Evolutionary conservation across 2,888 invertebrate species (phyloP), one percentile per base, ranked within the genome.

Genomic region (Dermolepida albohirtum): DNA sequence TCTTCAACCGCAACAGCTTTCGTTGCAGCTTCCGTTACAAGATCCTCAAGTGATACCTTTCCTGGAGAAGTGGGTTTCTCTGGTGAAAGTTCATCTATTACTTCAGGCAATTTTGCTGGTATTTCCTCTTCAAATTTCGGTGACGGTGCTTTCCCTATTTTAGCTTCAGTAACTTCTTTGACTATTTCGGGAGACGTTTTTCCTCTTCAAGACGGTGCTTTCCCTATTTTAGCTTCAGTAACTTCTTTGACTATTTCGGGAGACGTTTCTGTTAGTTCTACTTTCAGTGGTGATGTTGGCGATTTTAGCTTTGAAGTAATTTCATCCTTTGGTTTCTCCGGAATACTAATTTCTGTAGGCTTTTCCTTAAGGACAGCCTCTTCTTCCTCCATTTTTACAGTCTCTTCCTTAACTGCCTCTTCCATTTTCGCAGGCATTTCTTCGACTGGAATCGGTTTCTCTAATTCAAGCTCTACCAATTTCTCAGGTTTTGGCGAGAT

Each of bases 181-280:
- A 64, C 65, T 1, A 34, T 51, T 10, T n/a, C 62, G 1, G 62
- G 51, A 5, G 49, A 41, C 51, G 12, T 40, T 16, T 34, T 14
- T 50, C n/a, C n/a, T n/a, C n/a, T n/a, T n/a, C n/a, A n/a, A n/a
- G n/a, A n/a, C n/a, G n/a, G n/a, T n/a, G n/a, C n/a, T n/a, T n/a
- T n/a, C 12, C n/a, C n/a, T 62, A 52, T 29, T 12, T 64, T 50
- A 0, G 39, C 39, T 4, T 78, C 78, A 52, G 14, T 40, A n/a
- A 16, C 39, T 59, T 54, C n/a, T 10, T 40, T 14, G 5, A 64
- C 65, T 1, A 34, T 51, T 10, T n/a, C 62, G 1, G 62, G 51
- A 5, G 49, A 41, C 51, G 12, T 40, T 16, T 34, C 27, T 50
- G 49, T 64, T 8, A 62, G 66, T 27, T 5, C 34, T 6, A 5